These are phyloP conservation scores for Glareola pratincola DNA, from an alignment of 2,113 vertebrate genomes.

Conservation along the genomic window DNA sequence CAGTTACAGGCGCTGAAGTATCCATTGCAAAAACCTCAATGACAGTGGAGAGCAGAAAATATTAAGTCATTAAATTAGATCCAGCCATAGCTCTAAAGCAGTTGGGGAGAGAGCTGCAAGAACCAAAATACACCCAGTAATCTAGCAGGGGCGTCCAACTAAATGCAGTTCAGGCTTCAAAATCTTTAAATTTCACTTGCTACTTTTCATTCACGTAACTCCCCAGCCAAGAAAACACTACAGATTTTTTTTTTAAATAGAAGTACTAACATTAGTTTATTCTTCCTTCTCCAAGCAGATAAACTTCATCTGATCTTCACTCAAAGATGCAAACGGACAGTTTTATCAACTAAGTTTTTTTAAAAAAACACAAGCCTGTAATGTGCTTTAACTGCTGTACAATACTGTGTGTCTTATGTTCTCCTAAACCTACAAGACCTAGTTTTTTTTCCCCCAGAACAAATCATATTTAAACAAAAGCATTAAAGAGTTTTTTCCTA, in stretches of 20 bases:
- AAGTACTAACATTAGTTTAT: background rate
- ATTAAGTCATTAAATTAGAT: background rate
- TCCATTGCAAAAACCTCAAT: background rate
- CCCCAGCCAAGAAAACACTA: background rate
- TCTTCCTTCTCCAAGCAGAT: background rate
- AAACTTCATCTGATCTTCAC: background rate
- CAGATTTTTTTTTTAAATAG: fast-evolving
- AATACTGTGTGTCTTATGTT: background rate
- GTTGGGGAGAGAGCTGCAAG: background rate
- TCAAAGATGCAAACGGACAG: background rate
- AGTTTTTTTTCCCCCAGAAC: background rate
- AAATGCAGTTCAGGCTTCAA: background rate
- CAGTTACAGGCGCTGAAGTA: background rate
- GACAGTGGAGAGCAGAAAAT: background rate
- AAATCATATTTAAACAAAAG: background rate
- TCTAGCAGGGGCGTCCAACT: background rate
- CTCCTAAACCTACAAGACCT: background rate
- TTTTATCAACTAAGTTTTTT: background rate
- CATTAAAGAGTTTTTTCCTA: background rate
- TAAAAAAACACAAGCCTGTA: too few species aligned
- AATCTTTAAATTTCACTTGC: background rate
- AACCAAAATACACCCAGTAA: background rate
- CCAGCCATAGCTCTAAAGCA: background rate
- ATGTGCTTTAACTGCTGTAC: background rate
- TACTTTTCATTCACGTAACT: background rate